phyloP scores from a whole-genome alignment of 2,888 invertebrate genomes.

The Merodon equestris region DNA sequence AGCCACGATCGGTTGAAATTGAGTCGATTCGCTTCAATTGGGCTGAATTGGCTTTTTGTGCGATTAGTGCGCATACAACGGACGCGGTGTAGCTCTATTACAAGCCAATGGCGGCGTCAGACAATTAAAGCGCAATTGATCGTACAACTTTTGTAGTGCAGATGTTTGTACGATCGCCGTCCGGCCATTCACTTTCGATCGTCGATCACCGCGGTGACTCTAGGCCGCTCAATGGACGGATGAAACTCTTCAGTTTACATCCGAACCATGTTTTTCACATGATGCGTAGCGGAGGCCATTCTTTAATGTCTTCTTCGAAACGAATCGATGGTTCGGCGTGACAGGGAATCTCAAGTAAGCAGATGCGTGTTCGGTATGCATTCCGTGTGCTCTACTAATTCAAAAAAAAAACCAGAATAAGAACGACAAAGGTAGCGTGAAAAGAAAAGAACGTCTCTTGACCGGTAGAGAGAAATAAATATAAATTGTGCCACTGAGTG shows the following conservation, averaged over 20 bases:
- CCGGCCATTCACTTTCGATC: slow-evolving; percentile 52
- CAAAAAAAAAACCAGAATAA: slow-evolving; percentile 27
- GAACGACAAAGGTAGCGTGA: not conserved
- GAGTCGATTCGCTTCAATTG: slow-evolving; percentile 47
- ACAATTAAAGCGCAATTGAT: slow-evolving; percentile 63
- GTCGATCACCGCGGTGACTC: slow-evolving; percentile 16
- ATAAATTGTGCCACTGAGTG: slow-evolving; percentile 47
- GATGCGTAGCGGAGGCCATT: not conserved
- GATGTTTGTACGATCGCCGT: slow-evolving; percentile 19
- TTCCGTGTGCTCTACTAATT: slow-evolving; percentile 49
- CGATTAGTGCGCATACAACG: slow-evolving; percentile 20
- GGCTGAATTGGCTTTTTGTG: slow-evolving; percentile 29
- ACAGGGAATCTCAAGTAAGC: slow-evolving; percentile 44
- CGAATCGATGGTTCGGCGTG: slow-evolving; percentile 32
- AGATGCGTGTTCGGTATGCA: slow-evolving; percentile 16
- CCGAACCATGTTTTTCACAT: slow-evolving; percentile 9
- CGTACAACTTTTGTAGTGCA: slow-evolving; percentile 5
- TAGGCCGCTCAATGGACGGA: not conserved
- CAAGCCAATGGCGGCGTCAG: slow-evolving; percentile 46
- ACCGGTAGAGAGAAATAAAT: slow-evolving; percentile 26
- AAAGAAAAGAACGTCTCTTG: slow-evolving; percentile 16
- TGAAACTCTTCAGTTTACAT: slow-evolving; percentile 3
- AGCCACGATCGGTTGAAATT: slow-evolving; percentile 30
- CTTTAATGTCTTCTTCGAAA: slow-evolving; percentile 51
- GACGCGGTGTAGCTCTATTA: slow-evolving; percentile 19